Conservation (phyloP, 2,888 invertebrate genomes). For the Eupithecia tripunctaria region DNA sequence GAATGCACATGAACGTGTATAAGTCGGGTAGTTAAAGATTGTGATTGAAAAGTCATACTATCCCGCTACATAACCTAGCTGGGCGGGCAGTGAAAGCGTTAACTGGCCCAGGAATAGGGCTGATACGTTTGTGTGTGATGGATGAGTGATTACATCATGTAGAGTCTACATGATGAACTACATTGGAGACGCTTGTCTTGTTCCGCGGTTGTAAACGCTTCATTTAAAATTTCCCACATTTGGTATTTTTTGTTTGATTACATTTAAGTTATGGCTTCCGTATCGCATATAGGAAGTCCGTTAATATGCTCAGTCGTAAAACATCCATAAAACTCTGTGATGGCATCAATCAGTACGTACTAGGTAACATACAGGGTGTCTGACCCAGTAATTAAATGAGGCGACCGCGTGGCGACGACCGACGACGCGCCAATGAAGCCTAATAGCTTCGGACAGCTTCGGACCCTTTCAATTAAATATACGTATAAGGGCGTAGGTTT, state of each 20-base stretch:
- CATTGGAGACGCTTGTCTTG: neutral
- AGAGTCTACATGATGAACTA: no score
- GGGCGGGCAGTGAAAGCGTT: neutral
- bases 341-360: constrained; percentile 12
- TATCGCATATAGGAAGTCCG: constrained; percentile 13
- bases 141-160: neutral
- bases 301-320: constrained; percentile 9
- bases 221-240: neutral
- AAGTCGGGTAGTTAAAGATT: neutral
- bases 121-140: neutral
- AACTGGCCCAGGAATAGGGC: neutral
- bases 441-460: constrained; percentile 54
- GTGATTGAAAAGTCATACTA: neutral
- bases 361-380: constrained; percentile 28
- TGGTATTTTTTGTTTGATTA: neutral
- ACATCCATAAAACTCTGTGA: constrained; percentile 18
- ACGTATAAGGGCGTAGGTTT: constrained; percentile 37
- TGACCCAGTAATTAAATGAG: constrained; percentile 58
- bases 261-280: constrained; percentile 6
- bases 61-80: neutral
- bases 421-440: constrained; percentile 55
- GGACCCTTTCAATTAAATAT: constrained; percentile 55
- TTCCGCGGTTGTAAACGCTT: neutral
- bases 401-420: constrained; percentile 48
- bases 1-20: neutral